A percentile compares a stretch with the other conserved stretches of the same genome.
Evolutionary conservation across 2,888 invertebrate species (phyloP).

Genomic region (Oscheius sp.): DNA sequence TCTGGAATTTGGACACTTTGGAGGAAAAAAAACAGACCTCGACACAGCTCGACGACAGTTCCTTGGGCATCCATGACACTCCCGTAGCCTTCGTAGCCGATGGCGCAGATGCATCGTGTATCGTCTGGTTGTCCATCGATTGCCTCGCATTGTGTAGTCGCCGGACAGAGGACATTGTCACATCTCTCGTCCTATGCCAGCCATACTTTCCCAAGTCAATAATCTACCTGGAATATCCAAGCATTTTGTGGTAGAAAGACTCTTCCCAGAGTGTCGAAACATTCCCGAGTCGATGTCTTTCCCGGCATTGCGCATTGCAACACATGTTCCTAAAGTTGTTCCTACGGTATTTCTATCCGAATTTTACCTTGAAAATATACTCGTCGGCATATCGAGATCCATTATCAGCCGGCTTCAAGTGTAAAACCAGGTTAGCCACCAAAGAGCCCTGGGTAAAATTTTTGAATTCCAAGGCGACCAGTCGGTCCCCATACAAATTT

Average conservation of each 20-base stretch:
- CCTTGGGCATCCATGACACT: not conserved
- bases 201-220: not conserved
- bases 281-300: not conserved
- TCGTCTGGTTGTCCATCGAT: constrained; percentile 12
- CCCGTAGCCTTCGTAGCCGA: constrained; percentile 26
- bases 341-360: not conserved
- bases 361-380: constrained; percentile 19
- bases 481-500: not conserved
- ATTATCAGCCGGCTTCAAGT: constrained; percentile 25
- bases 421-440: constrained; percentile 19
- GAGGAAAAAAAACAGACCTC: constrained; percentile 2
- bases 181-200: constrained; percentile 25
- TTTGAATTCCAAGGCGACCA: constrained; percentile 18
- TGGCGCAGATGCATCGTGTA: constrained; percentile 28
- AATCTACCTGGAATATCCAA: constrained; percentile 20
- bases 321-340: constrained; percentile 5
- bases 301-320: constrained; percentile 5
- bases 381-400: constrained; percentile 3
- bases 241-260: constrained; percentile 1
- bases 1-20: constrained; percentile 7
- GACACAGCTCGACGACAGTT: constrained; percentile 17
- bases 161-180: constrained; percentile 18
- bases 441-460: constrained; percentile 34
- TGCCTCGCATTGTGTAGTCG: constrained; percentile 15
- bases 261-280: constrained; percentile 13